Evolutionary conservation across 1,140 invertebrate genomes (phyloP).

Genomic region (Yoshiicerus persimilis): DNA sequence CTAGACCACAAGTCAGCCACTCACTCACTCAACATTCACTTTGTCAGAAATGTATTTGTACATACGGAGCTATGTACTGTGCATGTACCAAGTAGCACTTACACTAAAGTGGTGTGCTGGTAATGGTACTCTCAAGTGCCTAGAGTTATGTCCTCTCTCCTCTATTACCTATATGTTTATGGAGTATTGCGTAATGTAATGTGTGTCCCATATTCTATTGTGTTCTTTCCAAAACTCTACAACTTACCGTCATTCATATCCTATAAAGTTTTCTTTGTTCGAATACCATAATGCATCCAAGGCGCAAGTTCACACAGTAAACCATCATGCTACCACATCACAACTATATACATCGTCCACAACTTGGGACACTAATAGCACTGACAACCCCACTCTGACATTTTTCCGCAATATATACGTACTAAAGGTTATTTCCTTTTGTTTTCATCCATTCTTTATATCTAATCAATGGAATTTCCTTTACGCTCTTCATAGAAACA

Average conservation of each 20-base stretch:
- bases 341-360: too few species aligned
- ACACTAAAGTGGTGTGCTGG: neutral
- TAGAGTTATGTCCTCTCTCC: neutral
- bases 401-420: too few species aligned
- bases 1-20: neutral
- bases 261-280: neutral
- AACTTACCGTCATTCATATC: neutral
- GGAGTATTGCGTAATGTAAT: neutral
- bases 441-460: too few species aligned
- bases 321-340: too few species aligned
- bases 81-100: neutral
- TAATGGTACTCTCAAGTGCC: neutral
- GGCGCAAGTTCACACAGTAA: neutral
- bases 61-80: neutral
- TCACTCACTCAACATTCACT: constrained; percentile 5
- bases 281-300: too few species aligned
- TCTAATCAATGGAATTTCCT: too few species aligned
- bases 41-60: constrained; percentile 7
- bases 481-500: too few species aligned
- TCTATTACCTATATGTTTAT: neutral
- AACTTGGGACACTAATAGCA: too few species aligned
- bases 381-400: too few species aligned
- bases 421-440: too few species aligned
- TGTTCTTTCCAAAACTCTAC: neutral
- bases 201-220: neutral